Percentiles rank a stretch among this genome's conserved stretches.
phyloP scores from a whole-genome alignment of 2,797 vertebrate genomes.

The Phoebastria nigripes region DNA sequence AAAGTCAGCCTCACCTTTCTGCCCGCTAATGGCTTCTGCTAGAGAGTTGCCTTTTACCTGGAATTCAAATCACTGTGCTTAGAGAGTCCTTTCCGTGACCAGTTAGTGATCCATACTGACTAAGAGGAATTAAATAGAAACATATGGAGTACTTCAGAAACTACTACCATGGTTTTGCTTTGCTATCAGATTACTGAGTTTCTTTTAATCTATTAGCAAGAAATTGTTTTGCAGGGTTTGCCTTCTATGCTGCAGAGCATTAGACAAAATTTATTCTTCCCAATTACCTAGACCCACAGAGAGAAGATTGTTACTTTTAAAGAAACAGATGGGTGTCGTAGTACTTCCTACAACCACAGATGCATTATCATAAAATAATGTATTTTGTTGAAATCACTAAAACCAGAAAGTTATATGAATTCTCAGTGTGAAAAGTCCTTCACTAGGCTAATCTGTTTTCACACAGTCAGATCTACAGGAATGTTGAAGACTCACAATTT shows the following conservation, averaged over 20 bases:
- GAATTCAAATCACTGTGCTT: neutral
- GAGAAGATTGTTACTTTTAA: neutral
- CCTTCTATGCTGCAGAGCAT: neutral
- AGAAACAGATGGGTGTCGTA: neutral
- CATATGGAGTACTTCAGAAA: neutral
- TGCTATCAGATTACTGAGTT: neutral
- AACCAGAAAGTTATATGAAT: neutral
- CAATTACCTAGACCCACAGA: neutral
- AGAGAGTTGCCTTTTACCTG: neutral
- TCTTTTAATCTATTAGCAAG: neutral
- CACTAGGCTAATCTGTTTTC: neutral
- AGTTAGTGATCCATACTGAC: neutral
- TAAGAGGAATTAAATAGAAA: neutral
- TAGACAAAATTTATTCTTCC: neutral
- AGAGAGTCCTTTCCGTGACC: neutral
- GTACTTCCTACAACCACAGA: neutral
- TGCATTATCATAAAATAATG: neutral
- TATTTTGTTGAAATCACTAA: neutral
- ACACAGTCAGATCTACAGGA: neutral
- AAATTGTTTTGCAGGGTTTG: neutral
- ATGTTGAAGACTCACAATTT: neutral
- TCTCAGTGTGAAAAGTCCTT: neutral
- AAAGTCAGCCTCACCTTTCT: neutral
- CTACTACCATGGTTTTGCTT: neutral
- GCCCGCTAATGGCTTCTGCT: neutral